phyloP scores from a whole-genome alignment of 2,113 vertebrate genomes.

The Gallinago media region DNA sequence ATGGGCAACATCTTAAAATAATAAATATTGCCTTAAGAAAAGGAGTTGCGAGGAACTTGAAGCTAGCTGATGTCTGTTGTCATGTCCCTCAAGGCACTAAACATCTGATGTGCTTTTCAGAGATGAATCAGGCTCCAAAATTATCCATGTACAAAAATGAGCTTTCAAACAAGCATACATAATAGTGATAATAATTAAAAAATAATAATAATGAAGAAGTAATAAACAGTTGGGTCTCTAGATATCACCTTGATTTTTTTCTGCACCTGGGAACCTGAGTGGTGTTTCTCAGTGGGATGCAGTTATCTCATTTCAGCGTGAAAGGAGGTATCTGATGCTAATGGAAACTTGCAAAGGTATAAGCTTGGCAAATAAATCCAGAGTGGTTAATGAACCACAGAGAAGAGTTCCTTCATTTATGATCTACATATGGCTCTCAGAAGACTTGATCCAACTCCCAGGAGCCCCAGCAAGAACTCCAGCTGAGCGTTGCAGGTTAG shows the following conservation, averaged over 20 bases:
- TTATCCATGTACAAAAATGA: conserved; percentile 21
- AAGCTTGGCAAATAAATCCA: not conserved
- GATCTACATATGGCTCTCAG: not conserved
- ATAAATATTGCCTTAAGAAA: conserved; percentile 44
- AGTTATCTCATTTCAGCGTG: not conserved
- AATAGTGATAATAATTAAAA: not conserved
- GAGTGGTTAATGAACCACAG: not conserved
- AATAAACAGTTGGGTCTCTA: not conserved
- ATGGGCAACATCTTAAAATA: conserved; percentile 23
- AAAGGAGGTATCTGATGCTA: not conserved
- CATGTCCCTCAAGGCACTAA: conserved; percentile 32
- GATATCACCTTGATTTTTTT: not conserved
- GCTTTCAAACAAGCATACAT: not conserved
- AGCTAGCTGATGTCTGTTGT: conserved; percentile 18
- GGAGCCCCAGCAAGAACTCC: not conserved
- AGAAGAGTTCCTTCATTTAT: not conserved
- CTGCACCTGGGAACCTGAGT: not conserved
- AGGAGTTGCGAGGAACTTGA: not conserved
- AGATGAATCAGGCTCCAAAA: not conserved
- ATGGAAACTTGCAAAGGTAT: not conserved
- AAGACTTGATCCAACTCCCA: not conserved
- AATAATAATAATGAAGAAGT: not conserved
- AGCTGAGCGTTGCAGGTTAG: not conserved
- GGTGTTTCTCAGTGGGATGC: not conserved
- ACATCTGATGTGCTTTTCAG: conserved; percentile 32